Evolutionary conservation across 1,140 invertebrate species (phyloP), one percentile per base, ranked within the genome.

Genomic region (Drosophila pachea): DNA sequence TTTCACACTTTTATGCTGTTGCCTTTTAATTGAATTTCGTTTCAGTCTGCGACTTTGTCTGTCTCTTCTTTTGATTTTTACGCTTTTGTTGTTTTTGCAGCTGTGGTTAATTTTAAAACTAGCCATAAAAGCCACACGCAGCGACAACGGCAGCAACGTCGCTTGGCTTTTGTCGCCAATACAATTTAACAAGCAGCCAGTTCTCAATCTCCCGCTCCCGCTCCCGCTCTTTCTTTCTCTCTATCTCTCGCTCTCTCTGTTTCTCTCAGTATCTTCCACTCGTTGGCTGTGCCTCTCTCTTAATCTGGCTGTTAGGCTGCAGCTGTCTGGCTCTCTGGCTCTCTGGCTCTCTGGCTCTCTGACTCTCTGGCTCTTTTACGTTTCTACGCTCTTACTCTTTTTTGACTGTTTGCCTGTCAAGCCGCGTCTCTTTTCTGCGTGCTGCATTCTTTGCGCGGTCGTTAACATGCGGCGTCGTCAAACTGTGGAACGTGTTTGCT

Each of bases 51-150:
- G 75, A 76, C 66, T 86, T 81, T 83, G 73, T 70, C 45, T 82
- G 74, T 48, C 68, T 76, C 60, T 69, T 68, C 66, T 55, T 54
- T 53, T 49, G 40, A 50, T 74, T 73, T 68, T 65, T 55, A 58
- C 58, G 74, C 36, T 55, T 79, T 43, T 29, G 42, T 9, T 60
- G 48, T 48, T 64, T 62, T 64, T 70, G 49, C 54, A 66, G 59
- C 59, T 87, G 74, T 70, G 74, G 84, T 86, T 87, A 78, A 87
- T 76, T 86, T 86, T 82, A 83, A 83, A 83, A 83, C 78, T 83
- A 83, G 75, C 78, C 78, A 82, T 74, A 75, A 82, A 82, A 83
- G 68, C 78, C 78, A 73, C 78, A 82, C 67, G 72, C 74, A 75
- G 78, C 49, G 72, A 29, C 47, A n/a, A 42, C 59, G 38, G 11